Evolutionary conservation across 2,113 vertebrate species (phyloP).

Genomic region (Sardina pilchardus): DNA sequence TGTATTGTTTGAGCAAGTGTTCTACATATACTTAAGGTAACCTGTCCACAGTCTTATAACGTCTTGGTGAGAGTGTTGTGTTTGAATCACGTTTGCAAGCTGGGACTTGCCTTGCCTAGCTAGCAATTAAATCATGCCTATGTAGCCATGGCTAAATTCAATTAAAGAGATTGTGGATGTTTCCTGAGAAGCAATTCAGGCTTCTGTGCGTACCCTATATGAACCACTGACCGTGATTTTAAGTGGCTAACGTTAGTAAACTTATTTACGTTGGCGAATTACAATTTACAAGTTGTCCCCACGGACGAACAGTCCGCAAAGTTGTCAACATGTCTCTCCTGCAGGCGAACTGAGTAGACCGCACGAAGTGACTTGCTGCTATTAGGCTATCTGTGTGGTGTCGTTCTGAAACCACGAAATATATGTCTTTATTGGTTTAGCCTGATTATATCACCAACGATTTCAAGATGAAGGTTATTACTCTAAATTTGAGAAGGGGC

Average conservation of each 20-base stretch:
- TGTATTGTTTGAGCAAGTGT: background rate
- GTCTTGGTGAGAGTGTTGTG: background rate
- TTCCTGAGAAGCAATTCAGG: background rate
- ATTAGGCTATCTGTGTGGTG: background rate
- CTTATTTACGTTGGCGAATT: background rate
- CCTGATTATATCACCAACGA: background rate
- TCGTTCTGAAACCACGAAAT: background rate
- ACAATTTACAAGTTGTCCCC: background rate
- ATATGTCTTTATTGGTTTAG: background rate
- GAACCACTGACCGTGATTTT: background rate
- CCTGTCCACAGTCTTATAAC: background rate
- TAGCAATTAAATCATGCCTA: background rate
- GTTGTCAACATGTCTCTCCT: background rate
- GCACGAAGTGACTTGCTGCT: background rate
- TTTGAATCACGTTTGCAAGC: background rate
- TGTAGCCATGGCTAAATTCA: background rate
- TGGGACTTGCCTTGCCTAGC: background rate
- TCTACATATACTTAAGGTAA: background rate
- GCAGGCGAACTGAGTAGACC: background rate
- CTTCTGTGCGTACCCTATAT: background rate
- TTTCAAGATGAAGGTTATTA: background rate
- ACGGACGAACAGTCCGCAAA: background rate
- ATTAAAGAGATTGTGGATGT: background rate
- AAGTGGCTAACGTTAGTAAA: slow-evolving; percentile 6
- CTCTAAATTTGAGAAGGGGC: background rate